These are phyloP conservation scores for Pituophis catenifer DNA, from an alignment of 2,113 vertebrate species.

Conservation along the genomic window DNA sequence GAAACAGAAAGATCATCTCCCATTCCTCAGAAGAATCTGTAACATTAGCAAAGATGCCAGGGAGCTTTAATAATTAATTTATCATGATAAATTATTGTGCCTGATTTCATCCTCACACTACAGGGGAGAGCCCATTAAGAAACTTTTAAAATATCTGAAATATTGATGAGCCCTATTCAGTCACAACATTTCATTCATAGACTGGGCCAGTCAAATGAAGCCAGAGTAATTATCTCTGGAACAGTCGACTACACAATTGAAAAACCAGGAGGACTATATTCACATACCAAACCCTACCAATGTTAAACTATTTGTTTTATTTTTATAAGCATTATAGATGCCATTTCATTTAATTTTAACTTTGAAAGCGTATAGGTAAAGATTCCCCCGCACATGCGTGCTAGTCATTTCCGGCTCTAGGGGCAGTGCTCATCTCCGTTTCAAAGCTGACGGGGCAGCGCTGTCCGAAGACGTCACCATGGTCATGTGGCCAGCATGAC, in stretches of 20 bases:
- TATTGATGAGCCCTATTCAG: constrained; percentile 21
- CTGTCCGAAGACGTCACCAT: too few relatives aligned
- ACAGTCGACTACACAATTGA: not conserved
- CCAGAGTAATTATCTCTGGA: constrained; percentile 1
- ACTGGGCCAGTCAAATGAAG: not conserved
- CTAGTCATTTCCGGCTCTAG: too few relatives aligned
- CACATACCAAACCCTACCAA: not conserved
- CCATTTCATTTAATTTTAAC: not conserved
- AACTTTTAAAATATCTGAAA: constrained; percentile 33
- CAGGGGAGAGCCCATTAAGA: constrained; percentile 7
- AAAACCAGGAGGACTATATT: not conserved
- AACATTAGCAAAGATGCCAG: constrained; percentile 25
- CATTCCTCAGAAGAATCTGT: constrained; percentile 15
- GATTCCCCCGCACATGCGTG: too few relatives aligned
- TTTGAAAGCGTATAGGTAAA: not conserved
- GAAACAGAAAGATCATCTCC: constrained; percentile 25
- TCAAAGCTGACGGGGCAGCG: too few relatives aligned
- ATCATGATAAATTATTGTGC: constrained; percentile 9
- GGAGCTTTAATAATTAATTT: constrained; percentile 30
- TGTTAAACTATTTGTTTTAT: not conserved
- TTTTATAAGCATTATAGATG: not conserved
- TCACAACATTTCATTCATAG: constrained; percentile 11
- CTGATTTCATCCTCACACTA: constrained; percentile 8
- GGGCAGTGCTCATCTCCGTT: too few relatives aligned
- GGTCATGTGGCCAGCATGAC: too few relatives aligned